Base-by-base conservation (phyloP, 1,140 invertebrate species). In the Micrasema minimum region DNA sequence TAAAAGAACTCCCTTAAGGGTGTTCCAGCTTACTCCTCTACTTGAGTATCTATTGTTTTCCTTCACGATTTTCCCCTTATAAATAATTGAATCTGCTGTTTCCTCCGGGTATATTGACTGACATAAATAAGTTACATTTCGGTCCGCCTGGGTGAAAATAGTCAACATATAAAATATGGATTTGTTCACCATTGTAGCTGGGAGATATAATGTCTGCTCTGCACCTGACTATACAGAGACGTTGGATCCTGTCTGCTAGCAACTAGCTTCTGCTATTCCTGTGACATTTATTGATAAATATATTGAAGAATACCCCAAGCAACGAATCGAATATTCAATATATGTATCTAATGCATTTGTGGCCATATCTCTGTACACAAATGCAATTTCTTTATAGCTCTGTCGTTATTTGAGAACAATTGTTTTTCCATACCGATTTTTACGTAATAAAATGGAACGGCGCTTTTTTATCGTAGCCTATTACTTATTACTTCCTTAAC, bases 61-160 rank as follows among this genome's bases (percentile, higher is more conserved):
- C 67, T 68, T 66, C 72, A 55, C 72, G 72, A 73, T 73, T 73
- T 69, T 69, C 61, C 41, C 67, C 72, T 73, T 73, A 70, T 73
- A 70, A 73, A 73, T 73, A 73, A 73, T 73, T 73, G 72, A 73
- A 73, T 73, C 67, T 18, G 18, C 26, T 41, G 18, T 43, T 43
- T 66, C 67, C 67, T 57, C 26, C n/a, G 72, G 66, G 62, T 73
- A 51, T 69, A 73, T 70, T 69, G 67, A 18, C 72, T 26, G 59
- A 69, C 62, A 70, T 70, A 73, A 73, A 73, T 70, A 69, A 48
- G 66, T 73, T 73, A 73, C 72, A 70, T 73, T 66, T 66, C 61
- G 62, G 31, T 41, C 64, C 51, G 35, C n/a, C 48, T 69, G 46
- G 43, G 43, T 45, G 41, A 62, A 43, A 62, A 62, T 62, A 62